These are phyloP conservation scores for Brachystomella parvula DNA, from an alignment of 1,140 invertebrate species.

Conservation along the genomic window DNA sequence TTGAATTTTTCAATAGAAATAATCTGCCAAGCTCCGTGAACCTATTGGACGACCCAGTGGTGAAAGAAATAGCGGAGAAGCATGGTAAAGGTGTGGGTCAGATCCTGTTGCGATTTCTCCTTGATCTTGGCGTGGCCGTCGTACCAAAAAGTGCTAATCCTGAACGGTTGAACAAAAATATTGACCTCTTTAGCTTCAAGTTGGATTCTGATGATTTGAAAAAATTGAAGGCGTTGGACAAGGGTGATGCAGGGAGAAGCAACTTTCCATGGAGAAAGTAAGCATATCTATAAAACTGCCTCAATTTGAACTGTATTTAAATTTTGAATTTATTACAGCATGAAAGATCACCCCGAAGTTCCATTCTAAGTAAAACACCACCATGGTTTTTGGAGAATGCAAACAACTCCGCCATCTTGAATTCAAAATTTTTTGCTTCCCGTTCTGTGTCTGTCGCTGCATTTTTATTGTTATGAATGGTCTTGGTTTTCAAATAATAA, in stretches of 20 bases:
- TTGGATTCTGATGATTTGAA: slow-evolving; percentile 49
- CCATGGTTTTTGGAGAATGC: background rate
- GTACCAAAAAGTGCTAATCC: slow-evolving; percentile 45
- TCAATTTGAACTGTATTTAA: background rate
- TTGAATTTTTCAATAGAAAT: no score
- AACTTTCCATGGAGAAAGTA: background rate
- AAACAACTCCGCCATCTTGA: background rate
- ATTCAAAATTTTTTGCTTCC: background rate
- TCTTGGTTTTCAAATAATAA: no score
- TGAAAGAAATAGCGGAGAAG: slow-evolving; percentile 41
- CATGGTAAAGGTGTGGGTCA: slow-evolving; percentile 43
- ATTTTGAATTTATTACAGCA: background rate
- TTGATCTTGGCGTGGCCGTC: slow-evolving; percentile 42
- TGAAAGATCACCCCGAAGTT: background rate
- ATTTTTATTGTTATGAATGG: background rate
- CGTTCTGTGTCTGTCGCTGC: background rate
- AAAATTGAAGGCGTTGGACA: slow-evolving; percentile 49
- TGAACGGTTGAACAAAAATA: slow-evolving; percentile 43
- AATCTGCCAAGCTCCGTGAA: slow-evolving; percentile 21
- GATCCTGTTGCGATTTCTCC: slow-evolving; percentile 44
- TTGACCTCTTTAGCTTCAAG: slow-evolving; percentile 51
- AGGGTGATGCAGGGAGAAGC: slow-evolving; percentile 47
- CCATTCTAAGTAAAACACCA: slow-evolving; percentile 13
- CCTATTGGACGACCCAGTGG: slow-evolving; percentile 41
- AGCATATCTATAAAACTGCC: background rate